Evolutionary conservation across 92 coral and sea anemone genomes (phyloP), one percentile per base, ranked within the genome.

Genomic region (Porites lobata): DNA sequence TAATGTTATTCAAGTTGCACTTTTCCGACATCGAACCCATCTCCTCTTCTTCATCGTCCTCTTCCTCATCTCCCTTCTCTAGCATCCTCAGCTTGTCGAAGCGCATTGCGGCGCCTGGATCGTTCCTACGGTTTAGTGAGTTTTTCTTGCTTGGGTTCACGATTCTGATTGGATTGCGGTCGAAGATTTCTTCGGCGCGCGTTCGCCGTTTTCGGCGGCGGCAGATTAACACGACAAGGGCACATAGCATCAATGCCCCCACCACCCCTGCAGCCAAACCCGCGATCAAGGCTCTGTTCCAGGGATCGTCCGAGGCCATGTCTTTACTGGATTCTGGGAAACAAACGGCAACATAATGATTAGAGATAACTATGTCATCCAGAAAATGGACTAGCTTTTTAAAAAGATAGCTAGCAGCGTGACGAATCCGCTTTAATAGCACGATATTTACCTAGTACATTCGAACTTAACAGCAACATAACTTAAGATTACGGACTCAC

Each of bases 71-170:
- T 59, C 82, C 83, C 59, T 54, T 64, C 52, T 83, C 93, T 75
- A 89, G 76, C 63, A 85, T 92, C 74, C 79, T 80, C 43, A 57
- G 69, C 69, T 86, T 91, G 63, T 82, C 78, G 8, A 82, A 53
- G 20, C 85, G 77, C 69, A 65, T 87, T 78, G 64, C 92, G 57
- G 92, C 96, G 20, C 50, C 87, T n/a, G 54, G 80, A 29, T 88
- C 93, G 76, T 94, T 94, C 22, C 94, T 82, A 52, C 94, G 85
- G 91, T 92, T 94, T 67, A 96, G 73, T 8, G 98, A 94, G 65
- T 90, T 94, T 79, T 93, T 93, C 89, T 98, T 98, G 85, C 92
- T 74, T 3, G 98, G 92, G 79, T 98, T 98, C 62, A 98, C 90
- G 61, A 98, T 94, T 47, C 99, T 91, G 50, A 92, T 78, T 13